Percentiles rank a stretch among this genome's conserved stretches.
Evolutionary conservation across 1,140 invertebrate genomes (phyloP).

Genomic region (Bombus fervidus): DNA sequence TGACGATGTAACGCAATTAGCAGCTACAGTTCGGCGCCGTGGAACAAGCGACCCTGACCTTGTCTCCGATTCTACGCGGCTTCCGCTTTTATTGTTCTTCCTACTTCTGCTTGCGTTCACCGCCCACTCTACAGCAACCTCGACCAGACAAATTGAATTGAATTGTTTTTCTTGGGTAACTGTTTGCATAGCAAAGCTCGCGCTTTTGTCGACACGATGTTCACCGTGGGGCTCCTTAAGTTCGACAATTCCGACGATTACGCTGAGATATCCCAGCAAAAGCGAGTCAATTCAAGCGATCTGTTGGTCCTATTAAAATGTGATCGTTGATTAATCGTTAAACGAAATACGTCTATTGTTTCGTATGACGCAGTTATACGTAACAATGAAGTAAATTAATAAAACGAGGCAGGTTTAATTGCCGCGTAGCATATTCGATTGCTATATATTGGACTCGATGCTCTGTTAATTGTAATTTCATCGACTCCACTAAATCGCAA

Average conservation of each 20-base stretch:
- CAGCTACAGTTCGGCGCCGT: neutral
- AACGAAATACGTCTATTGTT: too few species aligned
- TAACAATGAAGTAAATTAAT: neutral
- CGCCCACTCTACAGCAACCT: too few species aligned
- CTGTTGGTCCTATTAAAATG: neutral
- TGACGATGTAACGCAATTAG: slow-evolving; percentile 17
- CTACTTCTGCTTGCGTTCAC: neutral
- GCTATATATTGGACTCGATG: neutral
- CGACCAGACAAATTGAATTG: slow-evolving; percentile 9
- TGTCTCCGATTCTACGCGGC: neutral
- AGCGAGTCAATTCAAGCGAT: neutral
- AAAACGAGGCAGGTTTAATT: neutral
- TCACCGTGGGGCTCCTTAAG: neutral
- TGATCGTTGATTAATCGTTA: too few species aligned
- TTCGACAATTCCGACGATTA: neutral
- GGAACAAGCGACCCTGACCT: neutral
- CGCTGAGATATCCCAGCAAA: neutral
- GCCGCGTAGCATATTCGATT: neutral
- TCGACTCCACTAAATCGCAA: neutral
- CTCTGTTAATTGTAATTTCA: neutral
- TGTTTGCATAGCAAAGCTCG: neutral
- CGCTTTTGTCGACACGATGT: neutral
- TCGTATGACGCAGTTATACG: neutral
- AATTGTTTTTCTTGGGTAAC: slow-evolving; percentile 24
- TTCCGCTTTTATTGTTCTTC: slow-evolving; percentile 14